Evolutionary conservation across 2,113 vertebrate genomes (phyloP), one percentile per base, ranked within the genome.

Genomic region (Pycnonotus jocosus): DNA sequence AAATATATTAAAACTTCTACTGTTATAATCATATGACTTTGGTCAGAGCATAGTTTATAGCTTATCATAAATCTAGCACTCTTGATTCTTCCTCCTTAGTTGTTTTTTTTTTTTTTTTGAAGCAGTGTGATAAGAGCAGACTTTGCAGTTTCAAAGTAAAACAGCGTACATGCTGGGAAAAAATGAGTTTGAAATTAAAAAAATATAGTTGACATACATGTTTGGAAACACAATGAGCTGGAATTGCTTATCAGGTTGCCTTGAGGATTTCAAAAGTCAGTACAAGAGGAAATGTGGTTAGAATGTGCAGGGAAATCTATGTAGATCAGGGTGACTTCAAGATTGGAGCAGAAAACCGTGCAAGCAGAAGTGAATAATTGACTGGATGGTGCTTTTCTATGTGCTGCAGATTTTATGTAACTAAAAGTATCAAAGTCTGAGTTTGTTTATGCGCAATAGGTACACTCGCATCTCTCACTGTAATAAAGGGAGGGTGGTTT

Each of bases 371-470:
- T 96, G 95, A 97, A 96, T 96, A 90, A 96, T 88, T 96, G 95
- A 94, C 94, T 86, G 94, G 85, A 15, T 69, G 53, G 93, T 56
- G 74, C 74, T 93, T 94, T 92, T 88, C 64, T 51, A 12, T 60
- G 86, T 69, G 92, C 85, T 92, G 30, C 92, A 74, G 94, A 95
- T 90, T 97, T 96, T 93, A 90, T 93, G 85, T 94, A 96, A 96
- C 95, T 84, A 81, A 58, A 95, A 93, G 88, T 94, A 90, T 94
- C 92, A 93, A 96, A 96, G 95, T 95, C 95, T 97, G 92, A 90
- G 86, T 97, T 95, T 95, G 90, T 93, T 97, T 92, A 95, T 93
- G 94, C 2, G 72, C 90, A 92, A 64, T 86, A 76, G 64, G 86
- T 86, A 65, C 76, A 31, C 90, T 92, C 22, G 86, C 64, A 68